Evolutionary conservation across 2,113 vertebrate species (phyloP).

Genomic region (Neogobius melanostomus): DNA sequence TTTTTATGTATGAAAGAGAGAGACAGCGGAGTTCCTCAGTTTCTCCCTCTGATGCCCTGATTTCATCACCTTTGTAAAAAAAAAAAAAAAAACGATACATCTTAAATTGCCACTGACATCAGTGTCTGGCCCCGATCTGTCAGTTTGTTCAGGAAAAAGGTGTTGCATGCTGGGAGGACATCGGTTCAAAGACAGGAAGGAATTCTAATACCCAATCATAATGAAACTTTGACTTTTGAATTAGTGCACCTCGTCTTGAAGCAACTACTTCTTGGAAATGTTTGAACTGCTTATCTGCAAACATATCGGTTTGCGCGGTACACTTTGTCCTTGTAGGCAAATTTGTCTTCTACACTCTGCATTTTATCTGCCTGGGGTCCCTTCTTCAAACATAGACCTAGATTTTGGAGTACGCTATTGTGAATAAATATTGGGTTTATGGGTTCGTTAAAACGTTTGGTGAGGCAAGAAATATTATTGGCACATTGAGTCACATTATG

Average conservation of each 20-base stretch:
- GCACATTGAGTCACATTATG: too few relatives aligned
- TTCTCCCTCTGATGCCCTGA: constrained; percentile 59
- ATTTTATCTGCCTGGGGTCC: too few relatives aligned
- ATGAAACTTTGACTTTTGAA: background rate
- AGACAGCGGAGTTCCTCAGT: constrained; percentile 31
- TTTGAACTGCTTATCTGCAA: too few relatives aligned
- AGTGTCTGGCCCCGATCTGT: constrained; percentile 65
- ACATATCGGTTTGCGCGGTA: too few relatives aligned
- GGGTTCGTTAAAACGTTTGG: too few relatives aligned
- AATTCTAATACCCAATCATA: background rate
- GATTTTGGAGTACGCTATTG: too few relatives aligned
- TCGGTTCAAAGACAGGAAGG: constrained; percentile 57
- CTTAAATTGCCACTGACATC: constrained; percentile 70
- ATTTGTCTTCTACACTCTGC: too few relatives aligned
- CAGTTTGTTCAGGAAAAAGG: constrained; percentile 59
- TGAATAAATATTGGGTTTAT: too few relatives aligned
- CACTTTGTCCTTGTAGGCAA: too few relatives aligned
- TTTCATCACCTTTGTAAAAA: constrained; percentile 66
- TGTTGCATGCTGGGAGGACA: constrained; percentile 53
- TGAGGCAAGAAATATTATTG: too few relatives aligned
- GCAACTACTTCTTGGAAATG: too few relatives aligned
- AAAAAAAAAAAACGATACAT: constrained; percentile 54
- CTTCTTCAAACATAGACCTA: too few relatives aligned
- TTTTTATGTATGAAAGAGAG: background rate
- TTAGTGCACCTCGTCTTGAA: background rate